Evolutionary conservation across 2,888 invertebrate genomes (phyloP), one percentile per base, ranked within the genome.

Genomic region (Meliscaeva auricollis): DNA sequence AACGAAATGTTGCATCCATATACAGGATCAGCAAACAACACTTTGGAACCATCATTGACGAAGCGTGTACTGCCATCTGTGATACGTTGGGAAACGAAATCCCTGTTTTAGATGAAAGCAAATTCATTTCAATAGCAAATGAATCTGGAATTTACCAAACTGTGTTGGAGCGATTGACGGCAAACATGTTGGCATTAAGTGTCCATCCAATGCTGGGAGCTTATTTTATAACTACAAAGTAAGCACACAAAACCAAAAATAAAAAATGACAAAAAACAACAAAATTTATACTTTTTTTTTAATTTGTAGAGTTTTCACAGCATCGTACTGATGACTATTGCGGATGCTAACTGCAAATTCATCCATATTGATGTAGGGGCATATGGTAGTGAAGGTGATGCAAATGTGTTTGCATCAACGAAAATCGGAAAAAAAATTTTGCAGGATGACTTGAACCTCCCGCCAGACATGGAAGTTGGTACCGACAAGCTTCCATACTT

Each of bases 201-300:
- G 64, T 9, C 32, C 48, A 9, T 8, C 26, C 9, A 64, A 64
- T 20, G 17, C 64, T 5, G 48, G 48, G 15, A 48, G 64, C 13
- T 11, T 64, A 5, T 64, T 48, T 26, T 48, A 64, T 11, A 60
- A 60, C 15, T 48, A 32, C n/a, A 64, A 62, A 44, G 62, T 62
- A 44, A 26, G 9, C 26, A 46, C 15, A 3, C n/a, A 20, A 9
- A 17, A 26, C 26, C 8, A 46, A 3, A 20, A 46, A 9, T n/a
- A n/a, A n/a, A n/a, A n/a, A n/a, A n/a, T n/a, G n/a, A n/a, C n/a
- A 1, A 15, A 2, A 46, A 46, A 17, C 20, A 15, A 17, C 5
- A 46, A 26, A 4, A 4, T 26, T 7, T 1, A n/a, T 20, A 20
- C 4, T 15, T 15, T 17, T 15, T 9, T 20, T 46, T 6, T 46